These are phyloP conservation scores for Aphidoletes aphidimyza DNA, from an alignment of 2,888 invertebrate species.

Conservation along the genomic window DNA sequence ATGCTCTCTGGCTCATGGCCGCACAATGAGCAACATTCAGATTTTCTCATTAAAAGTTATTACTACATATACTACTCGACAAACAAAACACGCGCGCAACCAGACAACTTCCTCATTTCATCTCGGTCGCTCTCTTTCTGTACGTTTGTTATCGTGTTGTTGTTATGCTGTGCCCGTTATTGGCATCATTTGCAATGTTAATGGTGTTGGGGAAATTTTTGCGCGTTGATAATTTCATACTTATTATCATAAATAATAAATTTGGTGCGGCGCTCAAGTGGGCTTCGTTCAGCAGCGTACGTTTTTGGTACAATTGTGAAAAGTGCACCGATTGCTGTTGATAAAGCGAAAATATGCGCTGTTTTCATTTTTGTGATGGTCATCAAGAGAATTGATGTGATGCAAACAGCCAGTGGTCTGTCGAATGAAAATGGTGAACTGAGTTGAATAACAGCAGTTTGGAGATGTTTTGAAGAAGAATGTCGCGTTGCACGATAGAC, in stretches of 20 bases:
- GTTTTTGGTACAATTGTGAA: neutral
- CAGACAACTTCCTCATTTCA: constrained; percentile 34
- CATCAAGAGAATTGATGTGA: neutral
- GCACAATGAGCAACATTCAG: neutral
- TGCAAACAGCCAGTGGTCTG: too few relatives aligned
- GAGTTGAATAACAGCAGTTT: too few relatives aligned
- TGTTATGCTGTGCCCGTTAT: neutral
- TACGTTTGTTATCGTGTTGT: neutral
- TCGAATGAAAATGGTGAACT: too few relatives aligned
- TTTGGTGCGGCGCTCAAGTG: constrained; percentile 49
- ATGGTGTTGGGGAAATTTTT: constrained; percentile 32
- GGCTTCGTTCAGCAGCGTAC: neutral
- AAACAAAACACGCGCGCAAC: constrained; percentile 40
- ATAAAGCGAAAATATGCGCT: neutral
- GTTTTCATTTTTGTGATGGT: neutral
- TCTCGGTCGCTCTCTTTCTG: neutral
- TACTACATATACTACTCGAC: constrained; percentile 37
- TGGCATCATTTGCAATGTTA: constrained; percentile 51
- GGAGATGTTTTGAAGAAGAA: too few relatives aligned
- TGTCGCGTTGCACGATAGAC: neutral
- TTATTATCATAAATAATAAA: constrained; percentile 54
- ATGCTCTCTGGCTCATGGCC: too few relatives aligned
- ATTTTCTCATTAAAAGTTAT: constrained; percentile 49
- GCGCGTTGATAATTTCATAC: constrained; percentile 45
- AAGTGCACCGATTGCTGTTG: neutral